Base-by-base conservation (phyloP, 2,888 invertebrate species). In the Orthosia cruda region DNA sequence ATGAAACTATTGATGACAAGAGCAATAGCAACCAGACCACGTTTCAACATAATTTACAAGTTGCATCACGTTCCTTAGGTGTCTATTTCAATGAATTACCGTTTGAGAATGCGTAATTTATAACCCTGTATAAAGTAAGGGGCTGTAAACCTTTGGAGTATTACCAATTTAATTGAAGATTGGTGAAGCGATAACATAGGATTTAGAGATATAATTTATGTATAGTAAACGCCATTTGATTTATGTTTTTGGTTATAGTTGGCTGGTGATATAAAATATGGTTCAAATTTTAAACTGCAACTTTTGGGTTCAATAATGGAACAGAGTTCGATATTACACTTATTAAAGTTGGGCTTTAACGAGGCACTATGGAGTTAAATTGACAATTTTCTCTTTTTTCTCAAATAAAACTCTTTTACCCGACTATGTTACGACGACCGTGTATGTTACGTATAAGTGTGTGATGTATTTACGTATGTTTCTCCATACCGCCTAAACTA, bases 31-130 rank as follows among this genome's bases (percentile, higher is more conserved):
- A 58, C 23, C 32, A 65, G 72, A n/a, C 26, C 32, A 49, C 59
- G 18, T 57, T 59, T 18, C 58, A 15, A 12, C 2, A 78, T 26
- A 62, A 32, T 81, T 81, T 55, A 13, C 45, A 52, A 80, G 64
- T 81, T 66, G 54, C 12, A 58, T 73, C 81, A 81, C 81, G 81
- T 79, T 66, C 45, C 50, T 32, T 57, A 61, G 80, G 74, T 70
- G 74, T 81, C 73, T 70, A 65, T 26, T 83, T 65, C 84, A 81
- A 81, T 81, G 84, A 81, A 83, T 74, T 83, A 81, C 84, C 58
- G 84, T 66, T 83, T 83, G 69, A 58, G 81, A 81, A 80, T 81
- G 63, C 80, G 58, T 83, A 81, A 79, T 83, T 79, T 81, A 83
- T 69, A 74, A 73, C 74, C 66, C 64, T 61, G 63, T 15, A 26